Evolutionary conservation across 2,797 vertebrate species (phyloP).

Genomic region (Aselliscus stoliczkanus): DNA sequence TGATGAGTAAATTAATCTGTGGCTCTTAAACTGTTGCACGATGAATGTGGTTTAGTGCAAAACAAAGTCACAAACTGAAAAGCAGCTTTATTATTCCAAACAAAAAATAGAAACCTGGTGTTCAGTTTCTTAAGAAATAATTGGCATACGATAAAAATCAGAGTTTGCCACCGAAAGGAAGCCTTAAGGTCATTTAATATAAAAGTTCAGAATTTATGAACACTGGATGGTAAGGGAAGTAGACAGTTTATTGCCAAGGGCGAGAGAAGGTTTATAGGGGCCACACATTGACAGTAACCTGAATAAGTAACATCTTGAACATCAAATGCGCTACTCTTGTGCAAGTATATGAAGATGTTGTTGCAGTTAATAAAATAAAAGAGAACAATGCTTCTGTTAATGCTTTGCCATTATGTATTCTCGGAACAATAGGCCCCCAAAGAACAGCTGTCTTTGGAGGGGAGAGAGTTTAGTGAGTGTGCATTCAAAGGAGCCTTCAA

Average conservation of each 20-base stretch:
- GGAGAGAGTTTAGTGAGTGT: background rate
- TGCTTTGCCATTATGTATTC: background rate
- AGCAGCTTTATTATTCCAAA: slow-evolving; percentile 5
- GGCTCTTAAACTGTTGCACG: background rate
- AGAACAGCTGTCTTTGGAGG: background rate
- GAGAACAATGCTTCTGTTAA: background rate
- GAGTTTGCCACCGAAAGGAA: background rate
- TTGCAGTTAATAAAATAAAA: background rate
- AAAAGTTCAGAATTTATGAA: background rate
- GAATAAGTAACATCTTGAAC: background rate
- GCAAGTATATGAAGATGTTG: background rate
- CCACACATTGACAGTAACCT: background rate
- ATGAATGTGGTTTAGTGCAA: background rate
- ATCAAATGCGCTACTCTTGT: background rate
- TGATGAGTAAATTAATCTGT: background rate
- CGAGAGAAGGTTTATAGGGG: background rate
- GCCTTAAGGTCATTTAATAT: background rate
- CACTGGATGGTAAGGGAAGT: background rate
- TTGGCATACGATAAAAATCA: background rate
- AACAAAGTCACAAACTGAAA: slow-evolving; percentile 21
- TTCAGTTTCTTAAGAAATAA: slow-evolving; percentile 6
- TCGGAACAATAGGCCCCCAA: background rate
- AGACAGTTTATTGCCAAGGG: background rate
- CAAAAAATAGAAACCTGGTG: background rate
- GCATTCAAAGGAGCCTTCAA: background rate